phyloP scores from a whole-genome alignment of 2,113 vertebrate genomes.

The Oostethus manadensis region DNA sequence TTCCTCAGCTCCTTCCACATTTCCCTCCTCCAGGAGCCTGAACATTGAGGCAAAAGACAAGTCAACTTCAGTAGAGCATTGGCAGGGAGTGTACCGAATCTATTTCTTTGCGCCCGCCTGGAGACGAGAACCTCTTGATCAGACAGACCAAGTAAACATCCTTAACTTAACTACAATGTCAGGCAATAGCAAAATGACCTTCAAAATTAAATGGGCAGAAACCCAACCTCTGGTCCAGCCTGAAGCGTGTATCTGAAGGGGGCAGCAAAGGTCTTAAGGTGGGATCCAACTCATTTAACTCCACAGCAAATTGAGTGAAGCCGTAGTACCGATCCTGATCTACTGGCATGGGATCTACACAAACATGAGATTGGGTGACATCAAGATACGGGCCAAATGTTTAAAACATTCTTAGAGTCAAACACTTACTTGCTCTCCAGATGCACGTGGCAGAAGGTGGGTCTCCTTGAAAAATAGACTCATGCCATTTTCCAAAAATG shows the following conservation, averaged over 20 bases:
- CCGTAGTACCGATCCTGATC: slow-evolving; percentile 88
- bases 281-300: slow-evolving; percentile 87
- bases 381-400: neutral
- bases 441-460: slow-evolving; percentile 82
- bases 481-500: slow-evolving; percentile 94
- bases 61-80: neutral
- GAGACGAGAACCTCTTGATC: no score
- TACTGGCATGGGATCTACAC: slow-evolving; percentile 84
- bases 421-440: slow-evolving; percentile 93
- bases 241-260: slow-evolving; percentile 89
- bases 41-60: neutral
- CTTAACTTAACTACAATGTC: neutral
- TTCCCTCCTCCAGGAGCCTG: slow-evolving; percentile 92
- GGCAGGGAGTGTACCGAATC: no score
- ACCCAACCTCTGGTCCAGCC: slow-evolving; percentile 90
- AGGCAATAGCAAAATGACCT: neutral
- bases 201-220: no score
- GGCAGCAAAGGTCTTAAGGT: slow-evolving; percentile 77
- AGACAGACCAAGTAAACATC: neutral
- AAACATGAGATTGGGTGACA: slow-evolving; percentile 11
- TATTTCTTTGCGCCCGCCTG: neutral
- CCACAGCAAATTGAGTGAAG: slow-evolving; percentile 91
- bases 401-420: neutral
- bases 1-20: slow-evolving; percentile 82
- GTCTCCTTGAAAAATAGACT: slow-evolving; percentile 86